Base-by-base conservation (phyloP, 2,888 invertebrate species). In the Drosophila algonquin region DNA sequence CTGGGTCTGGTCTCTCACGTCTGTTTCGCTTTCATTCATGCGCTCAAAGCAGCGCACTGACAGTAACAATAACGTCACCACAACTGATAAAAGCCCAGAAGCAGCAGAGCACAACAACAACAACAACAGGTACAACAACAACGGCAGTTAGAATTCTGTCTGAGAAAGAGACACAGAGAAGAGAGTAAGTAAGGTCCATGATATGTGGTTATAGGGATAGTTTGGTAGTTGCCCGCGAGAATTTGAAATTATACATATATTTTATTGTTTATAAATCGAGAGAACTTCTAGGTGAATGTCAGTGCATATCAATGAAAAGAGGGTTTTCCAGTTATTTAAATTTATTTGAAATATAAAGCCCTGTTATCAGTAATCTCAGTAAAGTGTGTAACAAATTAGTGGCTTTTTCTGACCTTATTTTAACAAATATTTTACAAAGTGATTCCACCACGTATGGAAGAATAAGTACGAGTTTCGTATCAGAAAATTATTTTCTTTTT, bases 1-100 rank as follows among this genome's bases (percentile, higher is more conserved):
- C 84, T 47, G 62, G 62, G 69, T 63, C 56, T 59, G 56, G 62
- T 68, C 54, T 52, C 61, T 57, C 65, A 76, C 40, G 71, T 77
- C 72, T 65, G 64, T 71, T 82, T 80, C 71, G 84, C 84, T 87
- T 84, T 83, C 87, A 83, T 83, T 79, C 81, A 87, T 79, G 81
- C 83, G 79, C 77, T 84, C 84, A 83, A 50, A 52, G 10, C 54
- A 45, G 24, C 54, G 47, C 53, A 71, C 32, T 76, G 69, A 70
- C 52, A 71, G 44, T 48, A 67, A 68, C 44, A 53, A 69, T 58
- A 68, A 68, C 58, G 58, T 48, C 52, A 61, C 59, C 47, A 50
- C 46, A 63, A 63, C 69, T 73, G 71, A 72, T 72, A 72, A 72
- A 72, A 73, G 68, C 57, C 57, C 64, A 73, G 57, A 70, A 64